phyloP scores from a whole-genome alignment of 2,113 vertebrate genomes.

The Oxygymnocypris stewartii region DNA sequence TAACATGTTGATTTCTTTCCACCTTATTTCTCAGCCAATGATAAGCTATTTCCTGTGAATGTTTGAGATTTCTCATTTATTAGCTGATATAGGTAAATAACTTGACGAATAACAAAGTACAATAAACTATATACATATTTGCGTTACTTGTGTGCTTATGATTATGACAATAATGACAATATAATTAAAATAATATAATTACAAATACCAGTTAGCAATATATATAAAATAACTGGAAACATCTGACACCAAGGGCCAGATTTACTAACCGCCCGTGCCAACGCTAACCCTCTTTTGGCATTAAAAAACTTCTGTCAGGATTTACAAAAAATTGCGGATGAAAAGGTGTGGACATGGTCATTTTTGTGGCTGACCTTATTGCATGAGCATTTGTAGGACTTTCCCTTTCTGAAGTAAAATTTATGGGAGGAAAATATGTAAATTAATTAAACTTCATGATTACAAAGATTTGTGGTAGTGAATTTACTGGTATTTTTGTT shows the following conservation, averaged over 20 bases:
- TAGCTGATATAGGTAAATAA: no score
- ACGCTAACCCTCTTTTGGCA: no score
- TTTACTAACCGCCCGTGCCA: no score
- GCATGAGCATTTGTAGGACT: background rate
- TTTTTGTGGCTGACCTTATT: background rate
- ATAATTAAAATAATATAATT: background rate
- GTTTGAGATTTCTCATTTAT: no score
- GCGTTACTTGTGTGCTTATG: no score
- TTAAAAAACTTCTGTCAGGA: background rate
- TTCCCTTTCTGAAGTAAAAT: background rate
- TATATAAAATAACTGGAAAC: background rate
- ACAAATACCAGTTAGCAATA: background rate
- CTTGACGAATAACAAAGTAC: no score
- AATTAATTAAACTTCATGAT: background rate
- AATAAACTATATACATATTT: no score
- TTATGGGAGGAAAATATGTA: no score
- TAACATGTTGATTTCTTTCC: no score
- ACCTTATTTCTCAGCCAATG: background rate
- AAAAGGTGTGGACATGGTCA: background rate
- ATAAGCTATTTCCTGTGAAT: background rate
- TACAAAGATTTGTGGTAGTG: background rate
- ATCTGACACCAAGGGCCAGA: background rate
- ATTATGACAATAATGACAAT: background rate
- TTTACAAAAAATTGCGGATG: background rate
- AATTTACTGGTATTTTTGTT: background rate